Evolutionary conservation across 2,113 vertebrate genomes (phyloP).

Genomic region (Oxyruncus cristatus): DNA sequence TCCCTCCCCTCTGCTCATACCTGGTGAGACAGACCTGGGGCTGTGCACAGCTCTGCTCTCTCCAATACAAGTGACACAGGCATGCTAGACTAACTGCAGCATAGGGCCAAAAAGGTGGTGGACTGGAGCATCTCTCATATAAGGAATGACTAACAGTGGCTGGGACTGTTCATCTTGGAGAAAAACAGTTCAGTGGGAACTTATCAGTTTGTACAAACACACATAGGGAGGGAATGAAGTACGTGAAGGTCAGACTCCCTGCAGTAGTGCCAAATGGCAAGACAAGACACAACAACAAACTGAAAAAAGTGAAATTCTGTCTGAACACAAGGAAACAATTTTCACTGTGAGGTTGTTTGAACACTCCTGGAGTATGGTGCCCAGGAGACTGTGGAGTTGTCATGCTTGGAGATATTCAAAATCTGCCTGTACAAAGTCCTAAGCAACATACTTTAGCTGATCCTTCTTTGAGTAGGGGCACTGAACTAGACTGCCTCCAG

Average conservation of each 20-base stretch:
- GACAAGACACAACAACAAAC: not conserved
- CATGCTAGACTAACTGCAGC: not conserved
- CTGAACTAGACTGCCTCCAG: not conserved
- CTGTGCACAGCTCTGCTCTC: not conserved
- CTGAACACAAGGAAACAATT: not conserved
- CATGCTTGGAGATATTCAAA: not conserved
- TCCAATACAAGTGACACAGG: not conserved
- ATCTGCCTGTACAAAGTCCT: not conserved
- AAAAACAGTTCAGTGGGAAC: not conserved
- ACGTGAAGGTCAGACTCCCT: not conserved
- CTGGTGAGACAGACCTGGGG: not conserved
- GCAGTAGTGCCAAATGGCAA: not conserved
- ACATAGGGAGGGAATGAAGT: accelerated
- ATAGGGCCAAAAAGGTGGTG: not conserved
- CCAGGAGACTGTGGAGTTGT: not conserved
- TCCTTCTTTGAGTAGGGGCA: not conserved
- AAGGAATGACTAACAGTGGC: not conserved
- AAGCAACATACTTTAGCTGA: not conserved
- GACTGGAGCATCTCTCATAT: accelerated
- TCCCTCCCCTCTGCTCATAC: not conserved
- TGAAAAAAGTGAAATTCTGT: not conserved
- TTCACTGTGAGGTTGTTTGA: not conserved
- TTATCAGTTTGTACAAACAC: not conserved
- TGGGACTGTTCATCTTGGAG: not conserved
- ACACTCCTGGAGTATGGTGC: not conserved